Evolutionary conservation across 2,113 vertebrate genomes (phyloP).

Genomic region (Origma solitaria): DNA sequence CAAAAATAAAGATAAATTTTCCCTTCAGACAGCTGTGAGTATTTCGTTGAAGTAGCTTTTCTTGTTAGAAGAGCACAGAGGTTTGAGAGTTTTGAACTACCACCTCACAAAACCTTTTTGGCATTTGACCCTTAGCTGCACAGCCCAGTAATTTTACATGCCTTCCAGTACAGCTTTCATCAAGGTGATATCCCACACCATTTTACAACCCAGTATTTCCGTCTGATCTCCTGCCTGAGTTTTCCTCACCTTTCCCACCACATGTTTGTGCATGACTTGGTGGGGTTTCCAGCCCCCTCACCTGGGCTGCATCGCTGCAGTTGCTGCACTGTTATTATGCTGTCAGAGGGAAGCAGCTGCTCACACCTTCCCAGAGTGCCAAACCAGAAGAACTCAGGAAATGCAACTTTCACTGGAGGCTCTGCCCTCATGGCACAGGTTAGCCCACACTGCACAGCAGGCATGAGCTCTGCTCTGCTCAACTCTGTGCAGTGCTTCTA

Average conservation of each 20-base stretch:
- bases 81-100: background rate
- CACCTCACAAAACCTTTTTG: background rate
- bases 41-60: background rate
- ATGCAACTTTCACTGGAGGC: background rate
- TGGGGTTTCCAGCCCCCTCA: background rate
- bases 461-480: background rate
- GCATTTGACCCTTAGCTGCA: background rate
- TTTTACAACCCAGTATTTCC: background rate
- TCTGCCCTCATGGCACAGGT: background rate
- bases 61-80: background rate
- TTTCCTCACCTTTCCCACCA: background rate
- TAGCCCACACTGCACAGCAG: background rate
- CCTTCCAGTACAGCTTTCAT: background rate
- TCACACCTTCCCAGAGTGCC: rapidly evolving
- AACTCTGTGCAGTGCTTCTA: background rate
- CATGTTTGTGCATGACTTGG: background rate
- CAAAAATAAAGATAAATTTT: background rate
- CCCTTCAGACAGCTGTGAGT: background rate
- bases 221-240: background rate
- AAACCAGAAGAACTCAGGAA: background rate
- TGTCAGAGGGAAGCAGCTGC: background rate
- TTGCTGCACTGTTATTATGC: background rate
- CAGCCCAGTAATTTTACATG: background rate
- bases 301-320: background rate
- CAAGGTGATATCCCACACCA: background rate